phyloP scores from a whole-genome alignment of 2,113 vertebrate genomes.

The Ictidomys tridecemlineatus region DNA sequence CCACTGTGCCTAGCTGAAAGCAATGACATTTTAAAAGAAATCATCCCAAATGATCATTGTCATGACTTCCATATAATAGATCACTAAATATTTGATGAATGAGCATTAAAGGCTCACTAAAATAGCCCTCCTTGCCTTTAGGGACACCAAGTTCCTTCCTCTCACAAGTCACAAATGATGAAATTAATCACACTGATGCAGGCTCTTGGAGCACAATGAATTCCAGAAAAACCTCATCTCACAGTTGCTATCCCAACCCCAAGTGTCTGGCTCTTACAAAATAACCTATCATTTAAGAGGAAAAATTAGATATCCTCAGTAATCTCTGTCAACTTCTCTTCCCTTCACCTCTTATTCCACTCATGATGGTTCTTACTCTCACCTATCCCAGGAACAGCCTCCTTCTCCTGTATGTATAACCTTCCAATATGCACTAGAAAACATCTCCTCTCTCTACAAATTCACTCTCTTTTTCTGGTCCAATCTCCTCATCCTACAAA shows the following conservation, averaged over 20 bases:
- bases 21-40: background rate
- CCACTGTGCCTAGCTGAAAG: background rate
- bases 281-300: background rate
- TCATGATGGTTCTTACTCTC: background rate
- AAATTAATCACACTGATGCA: background rate
- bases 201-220: background rate
- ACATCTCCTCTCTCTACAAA: background rate
- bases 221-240: background rate
- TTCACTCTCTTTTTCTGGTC: background rate
- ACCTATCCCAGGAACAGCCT: background rate
- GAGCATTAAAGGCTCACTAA: conserved; percentile 10
- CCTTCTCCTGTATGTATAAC: background rate
- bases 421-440: background rate
- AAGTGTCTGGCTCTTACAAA: background rate
- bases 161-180: background rate
- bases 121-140: background rate
- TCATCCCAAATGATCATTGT: background rate
- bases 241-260: background rate
- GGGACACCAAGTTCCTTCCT: background rate
- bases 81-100: background rate
- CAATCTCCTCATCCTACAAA: background rate
- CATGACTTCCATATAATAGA: background rate
- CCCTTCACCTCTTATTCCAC: background rate
- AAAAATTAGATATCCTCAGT: background rate
- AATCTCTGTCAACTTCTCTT: background rate